phyloP scores from a whole-genome alignment of 2,113 vertebrate genomes.

The Odontophorus gujanensis region DNA sequence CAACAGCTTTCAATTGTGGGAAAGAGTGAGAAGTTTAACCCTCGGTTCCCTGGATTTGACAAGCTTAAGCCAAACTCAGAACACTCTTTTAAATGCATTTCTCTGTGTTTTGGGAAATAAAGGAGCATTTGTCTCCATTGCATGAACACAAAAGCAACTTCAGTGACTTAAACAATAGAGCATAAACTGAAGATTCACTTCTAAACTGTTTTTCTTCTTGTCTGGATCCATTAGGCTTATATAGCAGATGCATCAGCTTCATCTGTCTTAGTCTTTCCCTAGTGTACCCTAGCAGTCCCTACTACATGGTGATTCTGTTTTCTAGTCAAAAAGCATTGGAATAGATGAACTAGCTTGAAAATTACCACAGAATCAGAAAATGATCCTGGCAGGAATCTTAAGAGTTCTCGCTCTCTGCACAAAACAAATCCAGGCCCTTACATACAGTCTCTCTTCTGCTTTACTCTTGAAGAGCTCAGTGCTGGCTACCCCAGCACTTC shows the following conservation, averaged over 20 bases:
- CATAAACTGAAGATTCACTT: not conserved
- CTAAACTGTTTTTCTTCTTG: not conserved
- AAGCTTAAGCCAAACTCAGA: slow-evolving; percentile 27
- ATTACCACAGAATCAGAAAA: not conserved
- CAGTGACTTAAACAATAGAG: not conserved
- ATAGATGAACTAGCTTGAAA: slow-evolving; percentile 17
- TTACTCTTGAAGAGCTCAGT: not conserved
- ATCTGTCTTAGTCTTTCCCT: not conserved
- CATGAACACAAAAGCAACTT: not conserved
- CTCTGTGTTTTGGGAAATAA: slow-evolving; percentile 10
- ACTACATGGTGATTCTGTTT: not conserved
- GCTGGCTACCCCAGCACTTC: not conserved
- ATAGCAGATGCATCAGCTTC: not conserved
- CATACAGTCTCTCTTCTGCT: not conserved
- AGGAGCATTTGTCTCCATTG: not conserved
- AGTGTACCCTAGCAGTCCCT: not conserved
- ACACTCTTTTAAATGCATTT: slow-evolving; percentile 18
- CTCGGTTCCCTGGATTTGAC: slow-evolving; percentile 49
- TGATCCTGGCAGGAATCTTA: not conserved
- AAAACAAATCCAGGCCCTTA: not conserved
- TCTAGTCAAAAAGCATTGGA: not conserved
- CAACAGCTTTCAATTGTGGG: slow-evolving; percentile 52
- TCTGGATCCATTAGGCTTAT: not conserved
- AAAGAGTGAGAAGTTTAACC: slow-evolving; percentile 62
- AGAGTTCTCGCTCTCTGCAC: not conserved